Evolutionary conservation across 2,797 vertebrate genomes (phyloP).

Genomic region (Enteromius argenteus): DNA sequence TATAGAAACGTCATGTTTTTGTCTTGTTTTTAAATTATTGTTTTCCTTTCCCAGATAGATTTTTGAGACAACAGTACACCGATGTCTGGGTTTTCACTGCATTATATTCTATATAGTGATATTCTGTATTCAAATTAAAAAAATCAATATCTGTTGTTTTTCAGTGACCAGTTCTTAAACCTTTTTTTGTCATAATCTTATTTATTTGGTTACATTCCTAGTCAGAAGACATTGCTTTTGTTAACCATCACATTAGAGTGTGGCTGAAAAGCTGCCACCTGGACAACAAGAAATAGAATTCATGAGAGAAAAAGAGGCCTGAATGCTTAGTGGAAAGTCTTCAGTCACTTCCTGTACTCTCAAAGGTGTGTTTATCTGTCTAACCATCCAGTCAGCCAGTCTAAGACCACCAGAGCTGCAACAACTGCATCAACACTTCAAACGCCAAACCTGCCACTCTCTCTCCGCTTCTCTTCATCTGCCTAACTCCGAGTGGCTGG

Average conservation of each 20-base stretch:
- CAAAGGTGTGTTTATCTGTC: slow-evolving; percentile 63
- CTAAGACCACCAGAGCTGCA: slow-evolving; percentile 60
- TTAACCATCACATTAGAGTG: neutral
- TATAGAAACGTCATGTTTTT: neutral
- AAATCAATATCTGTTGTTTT: neutral
- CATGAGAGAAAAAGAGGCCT: slow-evolving; percentile 2
- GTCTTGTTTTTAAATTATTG: too few species aligned
- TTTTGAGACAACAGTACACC: neutral
- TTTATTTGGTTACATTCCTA: neutral
- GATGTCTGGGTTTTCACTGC: neutral
- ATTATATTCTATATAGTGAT: neutral
- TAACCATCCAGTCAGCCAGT: slow-evolving; percentile 64
- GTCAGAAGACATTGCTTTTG: neutral
- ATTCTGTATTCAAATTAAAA: neutral
- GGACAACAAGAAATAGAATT: neutral
- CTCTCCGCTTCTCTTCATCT: slow-evolving; percentile 9
- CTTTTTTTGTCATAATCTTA: neutral
- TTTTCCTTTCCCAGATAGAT: neutral
- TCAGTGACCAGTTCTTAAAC: neutral
- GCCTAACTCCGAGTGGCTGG: slow-evolving; percentile 29
- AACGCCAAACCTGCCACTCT: slow-evolving; percentile 52
- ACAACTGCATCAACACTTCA: slow-evolving; percentile 61
- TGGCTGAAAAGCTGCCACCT: neutral
- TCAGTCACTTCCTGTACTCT: slow-evolving; percentile 47
- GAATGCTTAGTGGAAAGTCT: slow-evolving; percentile 28